Conservation (phyloP, 2,113 vertebrate genomes). For the Noctilio leporinus region DNA sequence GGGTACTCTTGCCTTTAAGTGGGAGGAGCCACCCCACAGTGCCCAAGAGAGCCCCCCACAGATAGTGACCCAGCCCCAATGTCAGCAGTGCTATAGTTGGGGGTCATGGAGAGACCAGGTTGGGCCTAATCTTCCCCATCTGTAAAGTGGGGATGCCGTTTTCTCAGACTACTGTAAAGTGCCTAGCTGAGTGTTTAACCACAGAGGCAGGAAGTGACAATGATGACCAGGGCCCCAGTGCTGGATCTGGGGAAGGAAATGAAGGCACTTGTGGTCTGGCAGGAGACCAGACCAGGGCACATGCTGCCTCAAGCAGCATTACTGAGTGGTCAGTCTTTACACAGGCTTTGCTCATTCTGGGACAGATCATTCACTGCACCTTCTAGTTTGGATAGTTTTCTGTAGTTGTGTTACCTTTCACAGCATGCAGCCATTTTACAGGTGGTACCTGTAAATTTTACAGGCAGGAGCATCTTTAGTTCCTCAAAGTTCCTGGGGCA, state of each 20-base stretch:
- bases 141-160: too few species aligned
- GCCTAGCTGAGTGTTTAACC: too few species aligned
- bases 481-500: too few species aligned
- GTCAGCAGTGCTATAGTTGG: not conserved
- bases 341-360: fast-evolving
- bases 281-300: not conserved
- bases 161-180: not conserved
- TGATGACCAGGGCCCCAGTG: fast-evolving
- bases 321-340: fast-evolving
- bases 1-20: not conserved
- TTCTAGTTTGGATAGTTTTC: not conserved
- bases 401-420: not conserved
- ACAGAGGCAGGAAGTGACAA: not conserved
- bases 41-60: not conserved
- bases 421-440: fast-evolving
- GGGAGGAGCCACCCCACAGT: not conserved
- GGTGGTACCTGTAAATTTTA: too few species aligned
- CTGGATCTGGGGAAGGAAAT: not conserved
- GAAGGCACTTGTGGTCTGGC: not conserved
- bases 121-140: not conserved
- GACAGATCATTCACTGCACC: too few species aligned
- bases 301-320: not conserved
- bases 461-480: not conserved
- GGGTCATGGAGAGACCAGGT: not conserved
- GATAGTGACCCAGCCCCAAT: not conserved